phyloP scores from a whole-genome alignment of 2,888 invertebrate genomes.

The Drosophila melanosoma region DNA sequence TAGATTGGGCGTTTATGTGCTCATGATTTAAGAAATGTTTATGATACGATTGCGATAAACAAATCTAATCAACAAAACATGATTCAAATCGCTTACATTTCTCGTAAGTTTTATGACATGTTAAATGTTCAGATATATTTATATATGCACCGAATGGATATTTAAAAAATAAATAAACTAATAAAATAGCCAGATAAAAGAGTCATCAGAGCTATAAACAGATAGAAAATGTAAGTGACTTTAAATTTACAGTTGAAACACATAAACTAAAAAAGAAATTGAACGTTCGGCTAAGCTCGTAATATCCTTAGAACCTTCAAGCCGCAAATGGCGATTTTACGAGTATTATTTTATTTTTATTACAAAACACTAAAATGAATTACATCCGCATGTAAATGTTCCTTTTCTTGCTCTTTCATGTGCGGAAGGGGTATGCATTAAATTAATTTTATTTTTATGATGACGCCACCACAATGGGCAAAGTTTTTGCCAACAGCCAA shows the following conservation, averaged over 20 bases:
- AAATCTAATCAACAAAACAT: constrained; percentile 63
- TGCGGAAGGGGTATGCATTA: constrained; percentile 50
- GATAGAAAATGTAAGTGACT: constrained; percentile 7
- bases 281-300: constrained; percentile 38
- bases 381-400: constrained; percentile 49
- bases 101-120: constrained; percentile 37
- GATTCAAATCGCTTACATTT: constrained; percentile 25
- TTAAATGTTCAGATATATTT: constrained; percentile 25
- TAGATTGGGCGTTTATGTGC: constrained; percentile 73
- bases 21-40: constrained; percentile 63
- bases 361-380: constrained; percentile 57
- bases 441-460: constrained; percentile 75
- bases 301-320: constrained; percentile 27
- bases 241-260: constrained; percentile 8
- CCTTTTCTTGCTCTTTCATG: constrained; percentile 18
- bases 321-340: constrained; percentile 25
- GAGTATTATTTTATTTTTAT: constrained; percentile 44
- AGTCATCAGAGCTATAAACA: constrained; percentile 22
- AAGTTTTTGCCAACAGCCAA: constrained; percentile 57
- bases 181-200: constrained; percentile 23
- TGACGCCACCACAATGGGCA: constrained; percentile 66
- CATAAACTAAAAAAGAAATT: background rate
- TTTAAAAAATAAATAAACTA: constrained; percentile 32
- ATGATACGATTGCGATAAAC: constrained; percentile 58
- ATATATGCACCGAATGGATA: constrained; percentile 20